These are phyloP conservation scores for Hirudo medicinalis DNA, from an alignment of 1,140 invertebrate genomes.

Conservation along the genomic window DNA sequence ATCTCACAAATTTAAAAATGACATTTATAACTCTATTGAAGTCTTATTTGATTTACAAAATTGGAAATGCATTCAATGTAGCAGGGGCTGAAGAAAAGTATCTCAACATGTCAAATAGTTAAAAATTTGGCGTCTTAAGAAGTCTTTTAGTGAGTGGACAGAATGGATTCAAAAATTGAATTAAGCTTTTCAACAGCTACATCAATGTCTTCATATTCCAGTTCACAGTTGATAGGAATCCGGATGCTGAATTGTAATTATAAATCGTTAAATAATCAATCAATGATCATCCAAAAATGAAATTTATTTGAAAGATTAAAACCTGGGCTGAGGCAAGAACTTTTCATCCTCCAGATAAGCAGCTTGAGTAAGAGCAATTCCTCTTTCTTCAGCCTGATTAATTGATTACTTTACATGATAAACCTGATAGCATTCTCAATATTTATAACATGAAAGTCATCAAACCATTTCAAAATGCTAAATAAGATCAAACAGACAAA, in stretches of 20 bases:
- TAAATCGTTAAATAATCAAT: not conserved
- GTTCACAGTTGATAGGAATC: slow-evolving; percentile 48
- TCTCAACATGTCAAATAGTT: not conserved
- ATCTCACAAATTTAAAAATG: no score
- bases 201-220: slow-evolving; percentile 47
- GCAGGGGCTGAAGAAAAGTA: not conserved
- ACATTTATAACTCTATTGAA: no score
- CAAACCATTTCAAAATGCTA: not conserved
- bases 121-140: no score
- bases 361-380: slow-evolving; percentile 49
- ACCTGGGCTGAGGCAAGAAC: slow-evolving; percentile 48
- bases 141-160: not conserved
- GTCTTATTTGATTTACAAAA: no score
- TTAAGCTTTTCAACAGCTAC: slow-evolving; percentile 32
- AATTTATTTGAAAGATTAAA: slow-evolving; percentile 7
- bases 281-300: not conserved
- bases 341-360: slow-evolving; percentile 53
- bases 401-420: slow-evolving; percentile 9
- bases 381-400: slow-evolving; percentile 47
- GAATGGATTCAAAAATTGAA: slow-evolving; percentile 33
- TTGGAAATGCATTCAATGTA: not conserved
- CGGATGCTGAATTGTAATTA: slow-evolving; percentile 44
- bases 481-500: not conserved
- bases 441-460: not conserved
- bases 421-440: not conserved